These are phyloP conservation scores for Cynaeus angustus DNA, from an alignment of 2,888 invertebrate genomes.

Conservation along the genomic window DNA sequence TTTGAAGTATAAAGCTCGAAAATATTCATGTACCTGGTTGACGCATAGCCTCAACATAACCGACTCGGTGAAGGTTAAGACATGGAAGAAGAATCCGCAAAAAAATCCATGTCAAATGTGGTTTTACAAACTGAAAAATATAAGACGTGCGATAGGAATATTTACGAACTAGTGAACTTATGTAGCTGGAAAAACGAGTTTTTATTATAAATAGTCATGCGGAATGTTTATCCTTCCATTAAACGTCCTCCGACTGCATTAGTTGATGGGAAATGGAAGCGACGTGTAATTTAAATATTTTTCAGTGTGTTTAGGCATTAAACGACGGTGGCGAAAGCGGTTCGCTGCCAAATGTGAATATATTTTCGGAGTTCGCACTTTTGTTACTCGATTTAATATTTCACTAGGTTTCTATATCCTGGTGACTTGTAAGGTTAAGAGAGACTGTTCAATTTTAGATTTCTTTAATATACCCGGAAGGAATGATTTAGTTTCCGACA, in stretches of 20 bases:
- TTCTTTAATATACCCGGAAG: conserved; percentile 65
- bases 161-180: background rate
- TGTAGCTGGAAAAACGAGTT: conserved; percentile 17
- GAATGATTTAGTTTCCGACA: conserved; percentile 66
- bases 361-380: conserved; percentile 12
- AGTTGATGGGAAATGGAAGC: conserved; percentile 36
- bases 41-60: conserved; percentile 29
- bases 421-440: conserved; percentile 47
- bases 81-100: conserved; percentile 26
- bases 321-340: conserved; percentile 11
- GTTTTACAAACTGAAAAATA: conserved; percentile 22
- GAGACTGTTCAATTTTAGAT: conserved; percentile 63
- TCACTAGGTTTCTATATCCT: conserved; percentile 46
- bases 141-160: conserved; percentile 26
- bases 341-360: conserved; percentile 9
- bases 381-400: conserved; percentile 44
- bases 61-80: conserved; percentile 36
- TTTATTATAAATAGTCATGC: conserved; percentile 22
- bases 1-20: conserved; percentile 50
- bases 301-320: conserved; percentile 31
- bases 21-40: conserved; percentile 46
- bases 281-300: conserved; percentile 45
- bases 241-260: conserved; percentile 40
- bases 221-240: conserved; percentile 37
- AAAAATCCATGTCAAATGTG: conserved; percentile 29